These are phyloP conservation scores for Archivesica marissinica DNA, from an alignment of 1,140 invertebrate genomes.

Conservation along the genomic window DNA sequence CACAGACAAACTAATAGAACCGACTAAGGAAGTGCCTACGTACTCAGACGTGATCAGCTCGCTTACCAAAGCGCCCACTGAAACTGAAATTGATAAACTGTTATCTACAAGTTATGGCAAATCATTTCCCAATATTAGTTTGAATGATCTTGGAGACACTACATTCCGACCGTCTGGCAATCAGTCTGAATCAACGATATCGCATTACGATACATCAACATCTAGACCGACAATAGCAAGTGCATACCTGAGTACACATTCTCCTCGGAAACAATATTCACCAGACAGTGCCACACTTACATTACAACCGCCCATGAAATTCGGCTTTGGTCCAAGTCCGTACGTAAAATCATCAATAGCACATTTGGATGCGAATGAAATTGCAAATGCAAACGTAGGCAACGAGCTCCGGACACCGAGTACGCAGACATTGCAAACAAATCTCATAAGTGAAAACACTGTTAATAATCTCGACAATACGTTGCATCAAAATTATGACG, in stretches of 20 bases:
- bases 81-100: neutral
- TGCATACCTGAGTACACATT: no score
- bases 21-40: no score
- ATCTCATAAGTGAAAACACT: neutral
- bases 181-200: neutral
- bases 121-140: neutral
- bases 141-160: neutral
- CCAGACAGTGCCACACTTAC: no score
- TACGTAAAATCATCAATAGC: neutral
- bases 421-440: neutral
- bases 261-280: no score
- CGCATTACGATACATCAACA: no score
- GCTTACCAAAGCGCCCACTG: no score
- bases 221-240: no score
- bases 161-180: neutral
- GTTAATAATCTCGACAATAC: no score
- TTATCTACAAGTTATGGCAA: neutral
- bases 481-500: no score
- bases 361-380: neutral
- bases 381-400: neutral
- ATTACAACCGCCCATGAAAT: conserved; percentile 43
- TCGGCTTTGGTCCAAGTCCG: neutral
- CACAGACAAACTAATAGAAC: no score
- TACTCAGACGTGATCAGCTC: no score
- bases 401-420: neutral